phyloP scores from a whole-genome alignment of 2,113 vertebrate species.

The Hypanus sabinus region DNA sequence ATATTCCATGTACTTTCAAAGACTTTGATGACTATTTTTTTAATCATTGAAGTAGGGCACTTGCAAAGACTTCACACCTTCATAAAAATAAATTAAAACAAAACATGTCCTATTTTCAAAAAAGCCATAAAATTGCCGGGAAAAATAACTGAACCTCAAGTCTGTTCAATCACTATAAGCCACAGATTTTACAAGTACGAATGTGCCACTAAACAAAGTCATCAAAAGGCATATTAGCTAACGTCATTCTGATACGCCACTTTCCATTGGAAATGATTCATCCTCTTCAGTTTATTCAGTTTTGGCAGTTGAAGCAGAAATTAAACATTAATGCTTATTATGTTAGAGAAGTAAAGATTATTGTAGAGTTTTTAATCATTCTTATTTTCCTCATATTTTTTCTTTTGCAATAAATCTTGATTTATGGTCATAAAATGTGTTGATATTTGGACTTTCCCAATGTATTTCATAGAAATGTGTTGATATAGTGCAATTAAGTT shows the following conservation, averaged over 20 bases:
- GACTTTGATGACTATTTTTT: background rate
- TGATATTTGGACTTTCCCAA: background rate
- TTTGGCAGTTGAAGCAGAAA: background rate
- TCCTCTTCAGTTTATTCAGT: background rate
- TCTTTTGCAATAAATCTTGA: background rate
- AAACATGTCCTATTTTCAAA: background rate
- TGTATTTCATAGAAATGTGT: background rate
- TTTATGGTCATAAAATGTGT: background rate
- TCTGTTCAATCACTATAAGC: background rate
- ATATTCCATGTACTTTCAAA: background rate
- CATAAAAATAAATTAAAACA: background rate
- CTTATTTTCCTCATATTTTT: background rate
- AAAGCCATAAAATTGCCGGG: background rate
- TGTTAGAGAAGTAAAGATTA: background rate
- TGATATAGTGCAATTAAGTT: background rate
- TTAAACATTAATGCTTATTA: background rate
- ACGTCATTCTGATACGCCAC: background rate
- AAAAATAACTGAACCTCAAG: background rate
- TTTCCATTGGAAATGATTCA: background rate
- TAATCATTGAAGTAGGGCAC: background rate
- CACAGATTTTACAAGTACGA: background rate
- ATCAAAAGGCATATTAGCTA: background rate
- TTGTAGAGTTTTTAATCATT: background rate
- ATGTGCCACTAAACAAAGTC: background rate
- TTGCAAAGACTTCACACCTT: background rate